Evolutionary conservation across 1,140 invertebrate genomes (phyloP).

Genomic region (Ladona fulva): DNA sequence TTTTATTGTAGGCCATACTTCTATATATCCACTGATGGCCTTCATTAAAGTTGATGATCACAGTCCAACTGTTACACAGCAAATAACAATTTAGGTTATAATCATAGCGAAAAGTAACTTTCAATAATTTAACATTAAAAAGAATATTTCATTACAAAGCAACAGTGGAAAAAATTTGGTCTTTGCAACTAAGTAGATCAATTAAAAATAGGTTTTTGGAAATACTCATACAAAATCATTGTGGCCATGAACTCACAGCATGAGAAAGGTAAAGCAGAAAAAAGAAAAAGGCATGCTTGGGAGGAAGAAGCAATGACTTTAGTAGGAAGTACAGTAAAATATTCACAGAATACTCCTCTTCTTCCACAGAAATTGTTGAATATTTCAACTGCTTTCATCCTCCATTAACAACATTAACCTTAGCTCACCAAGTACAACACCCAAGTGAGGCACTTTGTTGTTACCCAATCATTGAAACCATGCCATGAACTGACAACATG

Average conservation of each 20-base stretch:
- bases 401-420: neutral
- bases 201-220: neutral
- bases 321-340: neutral
- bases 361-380: neutral
- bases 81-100: neutral
- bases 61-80: constrained; percentile 2
- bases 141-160: neutral
- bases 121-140: constrained; percentile 1
- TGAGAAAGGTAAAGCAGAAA: neutral
- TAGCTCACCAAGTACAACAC: neutral
- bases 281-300: neutral
- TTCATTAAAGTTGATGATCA: neutral
- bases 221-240: neutral
- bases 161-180: neutral
- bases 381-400: neutral
- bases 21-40: neutral
- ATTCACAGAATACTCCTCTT: neutral
- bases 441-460: neutral
- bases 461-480: neutral
- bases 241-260: too few species aligned
- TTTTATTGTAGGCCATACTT: neutral
- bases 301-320: neutral
- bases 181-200: neutral
- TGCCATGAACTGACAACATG: neutral
- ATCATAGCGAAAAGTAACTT: neutral